Conservation (phyloP, 2,113 vertebrate genomes). For the Brachypodius melanocephalos region DNA sequence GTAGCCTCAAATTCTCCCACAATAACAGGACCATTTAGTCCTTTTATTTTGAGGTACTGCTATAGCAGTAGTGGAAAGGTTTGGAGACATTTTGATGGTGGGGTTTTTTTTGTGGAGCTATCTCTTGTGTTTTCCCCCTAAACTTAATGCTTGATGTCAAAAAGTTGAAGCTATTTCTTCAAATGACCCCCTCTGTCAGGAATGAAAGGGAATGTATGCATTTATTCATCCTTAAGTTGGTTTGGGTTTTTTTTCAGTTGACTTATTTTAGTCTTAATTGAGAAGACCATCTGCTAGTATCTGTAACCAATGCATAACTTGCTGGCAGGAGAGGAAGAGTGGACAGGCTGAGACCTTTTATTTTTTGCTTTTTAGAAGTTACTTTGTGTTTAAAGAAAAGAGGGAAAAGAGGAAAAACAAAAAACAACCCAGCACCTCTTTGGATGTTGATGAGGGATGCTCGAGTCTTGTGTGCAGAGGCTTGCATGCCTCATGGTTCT, state of each 20-base stretch:
- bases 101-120: not conserved
- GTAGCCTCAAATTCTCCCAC: not conserved
- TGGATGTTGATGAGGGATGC: accelerated
- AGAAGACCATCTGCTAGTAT: not conserved
- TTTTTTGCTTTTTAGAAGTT: not conserved
- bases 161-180: not conserved
- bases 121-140: not conserved
- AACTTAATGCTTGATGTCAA: not conserved
- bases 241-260: not conserved
- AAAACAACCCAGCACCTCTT: not conserved
- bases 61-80: not conserved
- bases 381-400: not conserved
- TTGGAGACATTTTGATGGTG: not conserved
- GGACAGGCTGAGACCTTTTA: not conserved
- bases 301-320: not conserved
- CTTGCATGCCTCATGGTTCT: not conserved
- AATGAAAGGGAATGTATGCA: not conserved
- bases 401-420: not conserved
- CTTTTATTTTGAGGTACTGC: not conserved
- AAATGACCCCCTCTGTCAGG: not conserved
- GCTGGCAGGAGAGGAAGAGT: not conserved
- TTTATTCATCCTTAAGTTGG: not conserved
- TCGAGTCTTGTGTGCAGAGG: not conserved
- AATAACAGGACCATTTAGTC: not conserved
- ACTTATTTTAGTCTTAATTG: not conserved